Base-by-base conservation (phyloP, 2,113 vertebrate species). In the Anas platyrhynchos region DNA sequence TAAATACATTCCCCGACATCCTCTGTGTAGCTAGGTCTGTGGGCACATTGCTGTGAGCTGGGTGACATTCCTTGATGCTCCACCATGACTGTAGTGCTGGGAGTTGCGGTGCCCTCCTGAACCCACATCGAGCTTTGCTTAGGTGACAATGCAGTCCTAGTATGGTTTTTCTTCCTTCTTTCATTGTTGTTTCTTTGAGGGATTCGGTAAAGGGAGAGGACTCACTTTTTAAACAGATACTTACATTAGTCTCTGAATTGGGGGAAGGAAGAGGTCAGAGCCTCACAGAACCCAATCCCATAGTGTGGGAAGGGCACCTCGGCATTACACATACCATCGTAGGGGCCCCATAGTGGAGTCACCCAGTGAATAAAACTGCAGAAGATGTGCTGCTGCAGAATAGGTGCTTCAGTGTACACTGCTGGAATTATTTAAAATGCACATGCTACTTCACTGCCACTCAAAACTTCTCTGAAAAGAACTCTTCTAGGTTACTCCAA, bases 21-120 rank as follows among this genome's bases (percentile, higher is more conserved):
- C n/a, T 85, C 43, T 41, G 6, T 32, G 2, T 8, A n/a, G n/a
- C 34, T 29, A 32, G 36, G 11, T 27, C 32, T 71, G 9, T 48
- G 58, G 73, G 34, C 48, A 41, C 54, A 25, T 38, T 26, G n/a
- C 31, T 44, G 46, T 32, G 43, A 48, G 4, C 36, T 55, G 5
- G 25, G 20, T 5, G 20, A 63, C 62, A 13, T 79, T 67, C 44
- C 22, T 13, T 55, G 38, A 61, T 26, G 16, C 10, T 65, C 31
- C 77, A 36, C 29, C 12, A 4, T 0, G 0, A 4, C 32, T 46
- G 43, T 32, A n/a, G 7, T 11, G 38, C 18, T 13, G 32, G 22
- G 56, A 91, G 34, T 7, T n/a, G 59, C 36, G 12, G 9, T 61
- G 61, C 48, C 44, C 5, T 18, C 34, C 41, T 58, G 34, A 32